phyloP scores from a whole-genome alignment of 2,888 invertebrate genomes.

The Mycalesis mineus region DNA sequence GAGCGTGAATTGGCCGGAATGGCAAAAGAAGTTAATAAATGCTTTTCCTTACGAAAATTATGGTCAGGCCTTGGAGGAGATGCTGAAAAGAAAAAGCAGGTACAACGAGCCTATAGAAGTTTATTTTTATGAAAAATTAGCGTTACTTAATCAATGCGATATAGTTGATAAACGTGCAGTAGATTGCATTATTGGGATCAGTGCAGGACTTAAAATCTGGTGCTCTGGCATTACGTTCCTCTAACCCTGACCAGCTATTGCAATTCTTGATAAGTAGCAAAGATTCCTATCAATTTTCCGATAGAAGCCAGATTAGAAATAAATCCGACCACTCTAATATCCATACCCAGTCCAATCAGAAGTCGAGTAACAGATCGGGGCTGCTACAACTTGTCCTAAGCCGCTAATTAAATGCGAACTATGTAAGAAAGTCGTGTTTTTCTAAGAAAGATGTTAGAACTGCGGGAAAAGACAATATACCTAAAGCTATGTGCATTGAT shows the following conservation, averaged over 20 bases:
- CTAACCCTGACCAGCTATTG: slow-evolving; percentile 15
- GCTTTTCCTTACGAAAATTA: slow-evolving; percentile 26
- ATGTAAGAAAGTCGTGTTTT: not conserved
- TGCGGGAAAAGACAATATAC: not conserved
- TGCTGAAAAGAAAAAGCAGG: slow-evolving; percentile 20
- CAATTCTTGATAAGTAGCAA: not conserved
- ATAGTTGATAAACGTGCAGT: slow-evolving; percentile 28
- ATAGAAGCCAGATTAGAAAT: not conserved
- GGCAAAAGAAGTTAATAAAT: slow-evolving; percentile 21
- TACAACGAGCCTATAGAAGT: slow-evolving; percentile 26
- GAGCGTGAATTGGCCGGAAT: slow-evolving; percentile 21
- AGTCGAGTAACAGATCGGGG: not conserved
- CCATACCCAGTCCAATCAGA: not conserved
- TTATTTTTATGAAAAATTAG: slow-evolving; percentile 29
- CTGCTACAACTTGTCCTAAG: slow-evolving; percentile 8
- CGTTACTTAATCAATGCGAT: slow-evolving; percentile 25
- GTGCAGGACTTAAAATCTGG: slow-evolving; percentile 21
- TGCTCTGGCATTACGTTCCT: slow-evolving; percentile 28
- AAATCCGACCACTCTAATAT: not conserved
- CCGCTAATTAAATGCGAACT: not conserved
- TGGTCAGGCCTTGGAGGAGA: slow-evolving; percentile 23
- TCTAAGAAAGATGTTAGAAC: not conserved
- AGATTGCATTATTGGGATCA: slow-evolving; percentile 31
- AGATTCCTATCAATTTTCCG: not conserved
- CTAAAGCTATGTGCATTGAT: not conserved